These are phyloP conservation scores for Eleutherodactylus coqui DNA, from an alignment of 2,797 vertebrate genomes.

Conservation along the genomic window DNA sequence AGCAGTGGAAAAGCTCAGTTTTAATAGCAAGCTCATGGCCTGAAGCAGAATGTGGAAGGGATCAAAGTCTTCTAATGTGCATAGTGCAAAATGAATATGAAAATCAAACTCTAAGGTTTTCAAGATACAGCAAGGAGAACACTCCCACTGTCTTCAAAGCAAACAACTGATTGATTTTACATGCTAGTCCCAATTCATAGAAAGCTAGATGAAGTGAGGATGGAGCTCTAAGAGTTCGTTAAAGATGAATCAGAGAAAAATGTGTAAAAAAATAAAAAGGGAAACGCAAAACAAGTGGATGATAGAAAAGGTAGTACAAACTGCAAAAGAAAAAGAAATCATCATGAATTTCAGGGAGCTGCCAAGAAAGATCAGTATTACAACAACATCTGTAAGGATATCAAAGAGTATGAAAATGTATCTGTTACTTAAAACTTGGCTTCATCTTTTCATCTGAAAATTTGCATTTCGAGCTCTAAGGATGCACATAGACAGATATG, in stretches of 20 bases:
- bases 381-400: background rate
- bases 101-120: constrained; percentile 5
- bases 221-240: background rate
- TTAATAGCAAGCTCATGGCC: background rate
- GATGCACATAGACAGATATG: too few species aligned
- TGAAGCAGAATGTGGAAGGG: background rate
- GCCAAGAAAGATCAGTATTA: too few species aligned
- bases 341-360: background rate
- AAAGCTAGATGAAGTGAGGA: background rate
- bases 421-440: background rate
- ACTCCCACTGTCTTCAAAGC: background rate
- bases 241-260: background rate
- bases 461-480: too few species aligned
- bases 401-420: background rate
- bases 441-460: background rate
- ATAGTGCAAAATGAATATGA: background rate
- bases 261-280: background rate
- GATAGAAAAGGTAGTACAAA: background rate
- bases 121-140: constrained; percentile 1
- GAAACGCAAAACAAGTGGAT: background rate
- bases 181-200: background rate
- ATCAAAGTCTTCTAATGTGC: background rate
- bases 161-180: background rate
- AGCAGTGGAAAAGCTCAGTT: background rate
- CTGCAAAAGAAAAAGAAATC: background rate